Percentiles rank a stretch among this genome's conserved stretches.
phyloP scores from a whole-genome alignment of 1,140 invertebrate species.

The Holcopasites calliopsidis region DNA sequence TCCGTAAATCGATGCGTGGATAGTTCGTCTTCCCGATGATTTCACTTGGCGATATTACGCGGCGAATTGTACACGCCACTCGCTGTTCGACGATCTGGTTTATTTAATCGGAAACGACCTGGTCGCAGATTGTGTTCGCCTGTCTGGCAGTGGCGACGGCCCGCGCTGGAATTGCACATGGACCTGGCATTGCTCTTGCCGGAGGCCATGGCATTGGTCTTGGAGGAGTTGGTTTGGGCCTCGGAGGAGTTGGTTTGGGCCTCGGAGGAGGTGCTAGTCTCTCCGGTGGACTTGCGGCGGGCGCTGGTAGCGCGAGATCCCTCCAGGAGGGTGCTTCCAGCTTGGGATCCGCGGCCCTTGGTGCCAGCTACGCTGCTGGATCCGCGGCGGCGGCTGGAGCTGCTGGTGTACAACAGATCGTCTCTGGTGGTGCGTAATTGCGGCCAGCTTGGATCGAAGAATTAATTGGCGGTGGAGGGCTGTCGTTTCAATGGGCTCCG shows the following conservation, averaged over 20 bases:
- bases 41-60: constrained; percentile 4
- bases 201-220: constrained; percentile 69
- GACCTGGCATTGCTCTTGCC: constrained; percentile 68
- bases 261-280: constrained; percentile 73
- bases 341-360: constrained; percentile 78
- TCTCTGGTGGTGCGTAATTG: constrained; percentile 76
- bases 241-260: constrained; percentile 65
- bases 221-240: constrained; percentile 69
- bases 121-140: constrained; percentile 76
- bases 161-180: constrained; percentile 76
- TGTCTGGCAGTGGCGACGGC: constrained; percentile 78
- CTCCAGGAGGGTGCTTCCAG: constrained; percentile 78
- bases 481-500: constrained; percentile 7
- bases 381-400: constrained; percentile 77
- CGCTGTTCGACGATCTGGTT: not conserved
- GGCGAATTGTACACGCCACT: not conserved
- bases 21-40: constrained; percentile 1
- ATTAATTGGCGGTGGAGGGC: constrained; percentile 16
- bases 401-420: constrained; percentile 78
- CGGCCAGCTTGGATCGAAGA: not conserved
- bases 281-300: constrained; percentile 77
- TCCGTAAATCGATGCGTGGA: constrained; percentile 45
- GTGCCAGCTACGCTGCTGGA: constrained; percentile 78
- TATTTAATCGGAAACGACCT: not conserved
- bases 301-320: constrained; percentile 76